Percentiles rank a stretch among this genome's conserved stretches.
phyloP scores from a whole-genome alignment of 2,797 vertebrate species.

The Leucoraja ocellata region DNA sequence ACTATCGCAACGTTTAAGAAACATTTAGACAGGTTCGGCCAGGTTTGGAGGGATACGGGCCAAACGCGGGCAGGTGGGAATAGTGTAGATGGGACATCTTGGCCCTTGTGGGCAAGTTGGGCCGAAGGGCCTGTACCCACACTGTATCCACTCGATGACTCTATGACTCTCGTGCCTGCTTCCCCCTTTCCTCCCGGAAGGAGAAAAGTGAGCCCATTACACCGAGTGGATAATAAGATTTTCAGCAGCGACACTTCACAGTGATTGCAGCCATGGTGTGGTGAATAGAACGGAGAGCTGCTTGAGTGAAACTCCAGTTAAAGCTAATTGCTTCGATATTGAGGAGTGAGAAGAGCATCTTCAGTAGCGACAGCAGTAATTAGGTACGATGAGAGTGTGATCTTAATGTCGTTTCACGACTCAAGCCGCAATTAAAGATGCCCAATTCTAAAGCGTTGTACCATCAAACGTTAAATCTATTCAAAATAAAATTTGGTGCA shows the following conservation, averaged over 20 bases:
- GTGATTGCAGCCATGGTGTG: not conserved
- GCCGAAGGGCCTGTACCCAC: too few species aligned
- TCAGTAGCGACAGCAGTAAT: slow-evolving; percentile 15
- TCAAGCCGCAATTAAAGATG: slow-evolving; percentile 23
- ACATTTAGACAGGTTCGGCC: too few species aligned
- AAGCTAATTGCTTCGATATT: slow-evolving; percentile 31
- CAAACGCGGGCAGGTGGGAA: too few species aligned
- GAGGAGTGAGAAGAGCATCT: slow-evolving; percentile 12
- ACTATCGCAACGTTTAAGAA: too few species aligned
- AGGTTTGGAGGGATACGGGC: too few species aligned
- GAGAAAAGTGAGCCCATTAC: not conserved
- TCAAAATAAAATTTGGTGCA: not conserved
- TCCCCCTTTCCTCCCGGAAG: not conserved
- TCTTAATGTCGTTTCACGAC: not conserved
- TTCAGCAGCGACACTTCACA: not conserved
- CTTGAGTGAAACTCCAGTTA: slow-evolving; percentile 29
- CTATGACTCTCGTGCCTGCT: not conserved
- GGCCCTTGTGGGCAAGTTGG: too few species aligned
- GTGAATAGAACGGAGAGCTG: not conserved
- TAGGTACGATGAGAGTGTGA: slow-evolving; percentile 16
- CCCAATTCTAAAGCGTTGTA: not conserved
- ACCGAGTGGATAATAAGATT: not conserved
- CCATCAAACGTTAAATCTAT: not conserved
- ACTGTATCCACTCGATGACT: too few species aligned
- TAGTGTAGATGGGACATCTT: too few species aligned